Base-by-base conservation (phyloP, 2,113 vertebrate species). In the Platanista minor region DNA sequence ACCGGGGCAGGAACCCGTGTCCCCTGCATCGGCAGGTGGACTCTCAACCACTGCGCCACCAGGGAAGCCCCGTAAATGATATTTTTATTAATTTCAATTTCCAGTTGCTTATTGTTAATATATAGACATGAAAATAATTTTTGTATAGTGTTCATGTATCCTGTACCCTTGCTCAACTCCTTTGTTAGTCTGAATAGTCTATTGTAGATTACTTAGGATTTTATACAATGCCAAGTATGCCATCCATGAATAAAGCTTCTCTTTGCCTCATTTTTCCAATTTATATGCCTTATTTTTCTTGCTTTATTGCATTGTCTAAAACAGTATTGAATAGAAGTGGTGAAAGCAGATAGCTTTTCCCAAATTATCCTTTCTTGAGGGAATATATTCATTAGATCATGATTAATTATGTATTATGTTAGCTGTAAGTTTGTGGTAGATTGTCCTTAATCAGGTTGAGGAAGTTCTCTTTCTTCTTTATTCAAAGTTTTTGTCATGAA, bases 241-340 rank as follows among this genome's bases (percentile, higher is more conserved):
- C 33, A 10, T 41, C 31, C 52, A 71, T 62, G 49, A 62, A 27
- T 54, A 89, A 62, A 94, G 46, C 31, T 52, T 52, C 49, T 52
- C 5, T 52, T 29, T 52, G 29, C 33, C 18, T 74, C 52, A 81
- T 25, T 87, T 85, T 92, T 33, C 52, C 41, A 39, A 39, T 33
- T 8, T 90, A 12, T 21, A 86, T 91, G 21, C 10, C 29, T 96
- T 82, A 49, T 23, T 91, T 94, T 94, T 91, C 67, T 62, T 96
- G 62, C 33, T 33, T 87, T 96, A 54, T 52, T 87, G 29, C 17
- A 54, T 46, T 46, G n/a, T 64, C 31, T 67, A 82, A 52, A 10
- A 66, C 18, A 39, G 25, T 27, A 13, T n/a, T 59, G 11, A 64
- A 86, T 64, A 61, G 18, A 41, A 14, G 1, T 87, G 5, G 25